Base-by-base conservation (phyloP, 2,113 vertebrate species). In the Parus major region DNA sequence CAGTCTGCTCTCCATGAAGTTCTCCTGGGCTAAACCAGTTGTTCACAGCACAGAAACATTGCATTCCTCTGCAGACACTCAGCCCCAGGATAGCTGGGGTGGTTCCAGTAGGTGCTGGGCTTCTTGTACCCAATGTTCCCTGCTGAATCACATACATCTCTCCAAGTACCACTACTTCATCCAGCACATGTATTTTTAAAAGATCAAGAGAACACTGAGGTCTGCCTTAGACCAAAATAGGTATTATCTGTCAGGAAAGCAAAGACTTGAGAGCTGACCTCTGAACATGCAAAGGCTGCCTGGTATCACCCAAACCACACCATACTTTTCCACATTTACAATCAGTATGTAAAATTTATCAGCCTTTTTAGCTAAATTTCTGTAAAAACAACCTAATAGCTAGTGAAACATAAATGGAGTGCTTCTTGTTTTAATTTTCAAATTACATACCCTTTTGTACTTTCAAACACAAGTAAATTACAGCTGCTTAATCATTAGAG, bases 401-500 rank as follows among this genome's bases (percentile, higher is more conserved):
- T 92, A 79, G 81, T 71, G 75, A 95, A 96, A 80, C 57, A 86
- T 65, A 79, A 92, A 82, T 39, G 6, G 77, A 91, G 42, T 15
- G 59, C 63, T 89, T 89, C 73, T 61, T 93, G 57, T 78, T 93
- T 93, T 82, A 94, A 91, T 66, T 82, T 65, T 77, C 88, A 71
- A 78, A 81, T 88, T 72, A 76, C 86, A 61, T 92, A 93, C 81
- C 89, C 87, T 95, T 95, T 92, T 91, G 81, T 96, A 91, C 89
- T 95, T 91, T 82, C 78, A 85, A 91, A 95, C 53, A 53, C 41
- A 23, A 60, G 73, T 84, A 86, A 93, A 87, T 77, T 91, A 80
- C 42, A 85, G 84, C 81, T 79, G 91, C 65, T 95, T 95, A 97
- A 97, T 93, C 72, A 91, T 96, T 95, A 95, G 3, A 6, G n/a